Percentiles rank a stretch among this genome's conserved stretches.
These are phyloP conservation scores for Platerodrilus igneus DNA, from an alignment of 2,888 invertebrate genomes.

Conservation along the genomic window DNA sequence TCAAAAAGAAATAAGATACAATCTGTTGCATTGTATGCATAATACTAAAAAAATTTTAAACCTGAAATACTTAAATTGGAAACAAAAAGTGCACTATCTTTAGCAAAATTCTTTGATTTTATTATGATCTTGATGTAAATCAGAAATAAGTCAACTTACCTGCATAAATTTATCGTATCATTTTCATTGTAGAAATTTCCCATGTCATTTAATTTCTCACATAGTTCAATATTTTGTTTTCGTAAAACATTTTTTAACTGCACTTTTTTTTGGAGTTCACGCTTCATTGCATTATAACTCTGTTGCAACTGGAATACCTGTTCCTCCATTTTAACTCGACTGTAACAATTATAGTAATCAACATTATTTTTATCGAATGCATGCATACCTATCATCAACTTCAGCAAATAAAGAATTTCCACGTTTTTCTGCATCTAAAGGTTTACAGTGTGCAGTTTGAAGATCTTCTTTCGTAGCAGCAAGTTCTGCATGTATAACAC, in stretches of 20 bases:
- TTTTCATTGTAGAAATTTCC: slow-evolving; percentile 27
- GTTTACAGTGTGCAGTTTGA: slow-evolving; percentile 34
- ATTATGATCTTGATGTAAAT: too few relatives aligned
- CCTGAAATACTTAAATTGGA: too few relatives aligned
- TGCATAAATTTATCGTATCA: slow-evolving; percentile 19
- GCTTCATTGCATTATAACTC: slow-evolving; percentile 34
- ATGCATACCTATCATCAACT: slow-evolving; percentile 39
- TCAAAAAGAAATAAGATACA: too few relatives aligned
- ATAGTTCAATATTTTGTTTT: slow-evolving; percentile 30
- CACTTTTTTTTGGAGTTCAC: slow-evolving; percentile 28
- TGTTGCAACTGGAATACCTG: slow-evolving; percentile 35
- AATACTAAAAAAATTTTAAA: too few relatives aligned
- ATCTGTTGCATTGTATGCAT: too few relatives aligned
- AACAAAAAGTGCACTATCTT: too few relatives aligned
- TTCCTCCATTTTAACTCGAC: slow-evolving; percentile 37
- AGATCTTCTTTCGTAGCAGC: slow-evolving; percentile 35
- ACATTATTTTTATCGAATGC: too few relatives aligned
- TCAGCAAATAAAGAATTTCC: slow-evolving; percentile 45
- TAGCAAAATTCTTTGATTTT: too few relatives aligned
- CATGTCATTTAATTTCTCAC: slow-evolving; percentile 30
- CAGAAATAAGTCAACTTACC: too few relatives aligned
- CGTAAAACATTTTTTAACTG: slow-evolving; percentile 29
- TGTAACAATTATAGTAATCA: slow-evolving; percentile 25
- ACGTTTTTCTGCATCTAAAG: slow-evolving; percentile 34
- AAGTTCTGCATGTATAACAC: slow-evolving; percentile 37